A percentile compares a stretch with the other conserved stretches of the same genome.
Evolutionary conservation across 2,888 invertebrate genomes (phyloP).

Genomic region (Yponomeuta malinellus): DNA sequence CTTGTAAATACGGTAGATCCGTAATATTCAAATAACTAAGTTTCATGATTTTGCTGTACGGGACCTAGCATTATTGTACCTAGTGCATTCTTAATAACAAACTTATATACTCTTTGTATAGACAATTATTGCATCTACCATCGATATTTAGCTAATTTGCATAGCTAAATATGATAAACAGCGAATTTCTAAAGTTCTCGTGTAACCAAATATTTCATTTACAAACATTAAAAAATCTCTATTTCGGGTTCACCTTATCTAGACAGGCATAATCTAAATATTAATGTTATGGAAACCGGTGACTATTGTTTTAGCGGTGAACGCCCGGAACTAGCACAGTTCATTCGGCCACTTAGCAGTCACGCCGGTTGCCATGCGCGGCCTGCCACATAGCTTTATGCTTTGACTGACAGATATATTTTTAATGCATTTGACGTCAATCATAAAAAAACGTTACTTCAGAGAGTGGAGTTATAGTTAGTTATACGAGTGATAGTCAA

Average conservation of each 20-base stretch:
- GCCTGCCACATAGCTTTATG: not conserved
- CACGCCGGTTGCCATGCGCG: not conserved
- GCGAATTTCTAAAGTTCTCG: not conserved
- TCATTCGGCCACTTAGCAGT: slow-evolving; percentile 12
- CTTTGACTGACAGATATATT: not conserved
- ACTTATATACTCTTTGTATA: too few relatives aligned
- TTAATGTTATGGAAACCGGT: slow-evolving; percentile 9
- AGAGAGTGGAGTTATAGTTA: too few relatives aligned
- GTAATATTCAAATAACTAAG: too few relatives aligned
- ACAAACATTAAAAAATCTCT: not conserved
- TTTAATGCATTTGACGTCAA: not conserved
- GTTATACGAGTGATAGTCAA: too few relatives aligned
- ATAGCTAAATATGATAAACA: not conserved
- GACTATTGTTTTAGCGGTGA: slow-evolving; percentile 15
- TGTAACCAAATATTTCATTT: not conserved
- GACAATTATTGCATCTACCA: too few relatives aligned
- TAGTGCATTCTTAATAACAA: too few relatives aligned
- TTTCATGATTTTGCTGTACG: too few relatives aligned
- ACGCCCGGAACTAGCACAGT: slow-evolving; percentile 15
- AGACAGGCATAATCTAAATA: not conserved
- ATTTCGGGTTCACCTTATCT: not conserved
- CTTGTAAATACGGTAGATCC: too few relatives aligned
- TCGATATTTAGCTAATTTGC: too few relatives aligned
- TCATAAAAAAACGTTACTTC: not conserved
- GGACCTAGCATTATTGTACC: too few relatives aligned